Evolutionary conservation across 2,888 invertebrate species (phyloP), one percentile per base, ranked within the genome.

Genomic region (Aethes cnicana): DNA sequence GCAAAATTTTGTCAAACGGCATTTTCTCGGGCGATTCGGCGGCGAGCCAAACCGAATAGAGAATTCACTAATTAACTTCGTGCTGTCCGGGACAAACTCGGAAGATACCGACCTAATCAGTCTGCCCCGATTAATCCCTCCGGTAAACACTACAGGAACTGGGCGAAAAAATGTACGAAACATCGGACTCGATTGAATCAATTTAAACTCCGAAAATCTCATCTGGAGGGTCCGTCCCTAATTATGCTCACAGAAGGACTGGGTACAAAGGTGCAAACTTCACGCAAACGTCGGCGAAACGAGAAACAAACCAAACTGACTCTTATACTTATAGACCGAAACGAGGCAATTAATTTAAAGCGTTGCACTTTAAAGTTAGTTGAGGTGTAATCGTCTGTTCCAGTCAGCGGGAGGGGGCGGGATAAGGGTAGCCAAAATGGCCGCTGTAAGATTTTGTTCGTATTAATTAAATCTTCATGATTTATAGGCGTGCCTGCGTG

Each of bases 391-490:
- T 87, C 87, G 86, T 84, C 81, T 84, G 87, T 84, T 83, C 72
- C 74, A 75, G 78, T 79, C 83, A 75, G 69, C 59, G 64, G 69
- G 65, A 54, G 64, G 77, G 80, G 81, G 80, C 68, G 77, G 80
- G 75, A 72, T 77, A 81, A 82, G 82, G 87, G 85, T 77, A 63
- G 74, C 63, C 84, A 88, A 88, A 81, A 88, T 87, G 88, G 88
- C 87, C 61, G 74, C 75, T 72, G 80, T 89, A 89, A 89, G 88
- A 89, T 89, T 88, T 87, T 77, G 85, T 84, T 81, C 79, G 81
- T 81, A 87, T 84, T 86, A 87, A 88, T 89, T 89, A 86, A 88
- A 87, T 87, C 87, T 87, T 87, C 80, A 78, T 89, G 84, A 89
- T 89, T 88, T 89, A 89, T 84, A 81, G 74, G 71, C 70, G 68